Percentiles rank a stretch among this genome's conserved stretches.
phyloP scores from a whole-genome alignment of 2,113 vertebrate species.

The Aphyosemion australe region DNA sequence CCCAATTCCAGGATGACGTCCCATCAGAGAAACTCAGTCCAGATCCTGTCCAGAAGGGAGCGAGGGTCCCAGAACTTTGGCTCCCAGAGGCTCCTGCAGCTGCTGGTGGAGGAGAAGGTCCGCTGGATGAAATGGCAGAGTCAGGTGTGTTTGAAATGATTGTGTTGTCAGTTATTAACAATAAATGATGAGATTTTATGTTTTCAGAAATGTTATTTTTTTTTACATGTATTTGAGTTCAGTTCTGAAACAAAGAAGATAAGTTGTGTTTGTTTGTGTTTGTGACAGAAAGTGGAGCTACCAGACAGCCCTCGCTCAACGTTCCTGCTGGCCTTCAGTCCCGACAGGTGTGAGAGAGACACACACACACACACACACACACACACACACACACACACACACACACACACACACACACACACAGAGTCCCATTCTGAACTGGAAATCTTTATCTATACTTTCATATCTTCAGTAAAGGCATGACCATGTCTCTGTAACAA shows the following conservation, averaged over 20 bases:
- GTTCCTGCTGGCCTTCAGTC: slow-evolving; percentile 98
- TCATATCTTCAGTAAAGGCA: too few species aligned
- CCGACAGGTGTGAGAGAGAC: slow-evolving; percentile 88
- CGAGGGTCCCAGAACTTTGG: slow-evolving; percentile 88
- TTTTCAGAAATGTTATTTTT: too few species aligned
- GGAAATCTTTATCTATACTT: too few species aligned
- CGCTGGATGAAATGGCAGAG: slow-evolving; percentile 99
- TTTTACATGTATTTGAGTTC: too few species aligned
- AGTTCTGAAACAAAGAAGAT: too few species aligned
- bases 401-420: too few species aligned
- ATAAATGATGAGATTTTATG: too few species aligned
- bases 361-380: too few species aligned
- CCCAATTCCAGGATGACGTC: slow-evolving; percentile 83
- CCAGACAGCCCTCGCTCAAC: slow-evolving; percentile 99
- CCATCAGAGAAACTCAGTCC: slow-evolving; percentile 95
- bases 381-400: too few species aligned
- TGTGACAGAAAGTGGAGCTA: slow-evolving; percentile 94
- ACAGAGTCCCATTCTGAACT: too few species aligned
- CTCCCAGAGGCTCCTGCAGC: slow-evolving; percentile 92
- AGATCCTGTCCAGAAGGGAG: slow-evolving; percentile 92
- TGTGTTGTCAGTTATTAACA: too few species aligned
- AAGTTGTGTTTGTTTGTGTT: slow-evolving; percentile 60
- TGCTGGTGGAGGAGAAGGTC: slow-evolving; percentile 97
- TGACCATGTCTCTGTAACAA: too few species aligned
- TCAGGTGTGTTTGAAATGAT: slow-evolving; percentile 76